Percentiles rank a stretch among this genome's conserved stretches.
These are phyloP conservation scores for Pachyramphus minor DNA, from an alignment of 2,113 vertebrate species.

Conservation along the genomic window DNA sequence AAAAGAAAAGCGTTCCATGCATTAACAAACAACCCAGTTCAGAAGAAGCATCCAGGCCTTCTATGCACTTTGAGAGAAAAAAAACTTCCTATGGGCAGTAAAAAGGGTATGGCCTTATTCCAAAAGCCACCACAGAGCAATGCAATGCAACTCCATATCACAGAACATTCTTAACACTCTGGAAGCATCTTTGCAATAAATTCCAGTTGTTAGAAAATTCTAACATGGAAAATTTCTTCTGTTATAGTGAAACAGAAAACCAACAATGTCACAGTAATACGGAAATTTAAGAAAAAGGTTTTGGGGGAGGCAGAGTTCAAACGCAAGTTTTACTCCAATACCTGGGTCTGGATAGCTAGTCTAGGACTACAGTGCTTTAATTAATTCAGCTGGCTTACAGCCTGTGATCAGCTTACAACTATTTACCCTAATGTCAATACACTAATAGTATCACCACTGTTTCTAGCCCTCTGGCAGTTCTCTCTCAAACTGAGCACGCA, in stretches of 20 bases:
- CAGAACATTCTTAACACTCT: background rate
- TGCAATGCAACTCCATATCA: background rate
- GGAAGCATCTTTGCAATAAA: background rate
- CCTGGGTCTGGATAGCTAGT: background rate
- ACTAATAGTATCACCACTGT: background rate
- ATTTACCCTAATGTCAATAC: background rate
- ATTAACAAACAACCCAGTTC: background rate
- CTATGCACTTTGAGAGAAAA: background rate
- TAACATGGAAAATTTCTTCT: background rate
- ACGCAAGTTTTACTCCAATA: background rate
- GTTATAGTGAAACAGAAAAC: background rate
- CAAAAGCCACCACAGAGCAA: background rate
- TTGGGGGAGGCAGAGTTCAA: background rate
- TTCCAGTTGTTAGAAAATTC: background rate
- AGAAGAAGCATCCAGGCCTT: background rate
- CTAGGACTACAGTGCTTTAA: background rate
- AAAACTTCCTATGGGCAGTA: background rate
- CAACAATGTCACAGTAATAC: background rate
- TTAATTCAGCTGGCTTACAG: background rate
- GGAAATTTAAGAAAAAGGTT: background rate
- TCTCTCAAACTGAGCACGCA: background rate
- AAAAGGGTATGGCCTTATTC: background rate
- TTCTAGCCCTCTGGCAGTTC: background rate
- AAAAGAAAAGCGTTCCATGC: background rate
- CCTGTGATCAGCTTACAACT: background rate